phyloP scores from a whole-genome alignment of 2,797 vertebrate species.

The Chaetodon trifasciatus region DNA sequence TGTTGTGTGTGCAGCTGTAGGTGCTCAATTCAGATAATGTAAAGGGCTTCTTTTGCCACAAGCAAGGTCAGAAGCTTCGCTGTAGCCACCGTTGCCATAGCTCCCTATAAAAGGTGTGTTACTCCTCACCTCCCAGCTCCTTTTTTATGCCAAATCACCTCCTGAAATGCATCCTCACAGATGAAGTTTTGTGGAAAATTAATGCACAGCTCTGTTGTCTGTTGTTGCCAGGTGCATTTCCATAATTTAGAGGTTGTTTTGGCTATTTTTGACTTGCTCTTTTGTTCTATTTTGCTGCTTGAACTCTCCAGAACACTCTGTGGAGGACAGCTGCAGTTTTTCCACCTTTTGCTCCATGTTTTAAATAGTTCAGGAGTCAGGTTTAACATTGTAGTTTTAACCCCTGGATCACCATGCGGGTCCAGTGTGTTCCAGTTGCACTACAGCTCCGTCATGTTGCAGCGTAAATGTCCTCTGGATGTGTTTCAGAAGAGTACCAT shows the following conservation, averaged over 20 bases:
- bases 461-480: too few species aligned
- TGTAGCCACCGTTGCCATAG: constrained; percentile 72
- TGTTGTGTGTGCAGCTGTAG: constrained; percentile 24
- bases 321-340: background rate
- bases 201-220: background rate
- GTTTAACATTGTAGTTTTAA: background rate
- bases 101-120: constrained; percentile 54
- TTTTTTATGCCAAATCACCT: constrained; percentile 63
- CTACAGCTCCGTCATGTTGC: background rate
- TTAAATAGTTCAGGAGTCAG: background rate
- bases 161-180: constrained; percentile 3
- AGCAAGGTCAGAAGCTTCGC: constrained; percentile 60
- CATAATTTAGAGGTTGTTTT: background rate
- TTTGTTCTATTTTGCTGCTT: background rate
- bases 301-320: background rate
- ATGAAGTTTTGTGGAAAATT: background rate
- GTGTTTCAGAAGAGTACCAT: too few species aligned
- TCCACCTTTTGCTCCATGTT: background rate
- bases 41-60: constrained; percentile 49
- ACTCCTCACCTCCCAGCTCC: constrained; percentile 57
- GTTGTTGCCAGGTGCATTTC: background rate
- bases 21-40: constrained; percentile 56
- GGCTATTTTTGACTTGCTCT: background rate
- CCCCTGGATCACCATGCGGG: too few species aligned
- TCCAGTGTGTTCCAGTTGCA: background rate